These are phyloP conservation scores for Lepetodrilus schrolli DNA, from an alignment of 2,888 invertebrate genomes.

Conservation along the genomic window DNA sequence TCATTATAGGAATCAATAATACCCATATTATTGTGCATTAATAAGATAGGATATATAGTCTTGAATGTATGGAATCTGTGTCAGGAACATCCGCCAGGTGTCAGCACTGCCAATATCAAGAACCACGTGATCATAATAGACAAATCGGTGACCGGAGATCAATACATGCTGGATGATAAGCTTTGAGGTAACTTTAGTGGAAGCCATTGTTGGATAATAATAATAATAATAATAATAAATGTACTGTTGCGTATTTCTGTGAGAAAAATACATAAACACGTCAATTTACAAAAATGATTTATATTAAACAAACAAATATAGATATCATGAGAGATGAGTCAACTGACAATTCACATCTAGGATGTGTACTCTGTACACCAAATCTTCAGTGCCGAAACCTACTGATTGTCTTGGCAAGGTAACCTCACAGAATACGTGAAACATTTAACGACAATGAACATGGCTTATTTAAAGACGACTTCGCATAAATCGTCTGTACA, in stretches of 20 bases:
- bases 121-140: too few relatives aligned
- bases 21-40: too few relatives aligned
- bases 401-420: conserved; percentile 1
- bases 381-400: neutral
- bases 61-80: too few relatives aligned
- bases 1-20: too few relatives aligned
- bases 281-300: conserved; percentile 12
- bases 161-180: too few relatives aligned
- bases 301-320: conserved; percentile 27
- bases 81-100: too few relatives aligned
- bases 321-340: neutral
- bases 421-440: neutral
- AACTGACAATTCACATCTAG: neutral
- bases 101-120: too few relatives aligned
- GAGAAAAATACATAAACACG: neutral
- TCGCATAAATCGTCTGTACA: neutral
- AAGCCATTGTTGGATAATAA: too few relatives aligned
- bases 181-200: too few relatives aligned
- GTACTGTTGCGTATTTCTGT: neutral
- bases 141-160: too few relatives aligned
- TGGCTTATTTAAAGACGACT: conserved; percentile 7
- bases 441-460: conserved; percentile 6
- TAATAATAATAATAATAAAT: too few relatives aligned
- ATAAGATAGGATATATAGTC: too few relatives aligned
- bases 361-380: neutral